Evolutionary conservation across 2,888 invertebrate genomes (phyloP).

Genomic region (Andrena bicolor): DNA sequence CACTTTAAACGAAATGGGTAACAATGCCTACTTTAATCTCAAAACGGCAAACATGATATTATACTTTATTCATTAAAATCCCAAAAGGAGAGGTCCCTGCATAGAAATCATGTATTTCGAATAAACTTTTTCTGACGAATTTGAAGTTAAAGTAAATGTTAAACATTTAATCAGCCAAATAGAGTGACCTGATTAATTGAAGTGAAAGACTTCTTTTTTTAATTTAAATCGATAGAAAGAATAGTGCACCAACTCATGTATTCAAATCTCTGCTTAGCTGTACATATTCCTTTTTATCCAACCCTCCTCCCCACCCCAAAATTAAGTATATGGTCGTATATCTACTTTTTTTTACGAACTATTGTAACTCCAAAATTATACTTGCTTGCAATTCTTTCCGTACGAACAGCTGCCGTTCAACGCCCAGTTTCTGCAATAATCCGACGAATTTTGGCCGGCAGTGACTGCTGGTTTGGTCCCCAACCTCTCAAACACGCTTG

Average conservation of each 20-base stretch:
- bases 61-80: slow-evolving; percentile 12
- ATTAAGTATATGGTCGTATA: background rate
- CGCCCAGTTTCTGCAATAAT: slow-evolving; percentile 92
- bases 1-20: slow-evolving; percentile 24
- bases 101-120: background rate
- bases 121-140: no score
- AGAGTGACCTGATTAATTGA: no score
- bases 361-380: slow-evolving; percentile 37
- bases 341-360: background rate
- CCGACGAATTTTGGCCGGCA: slow-evolving; percentile 86
- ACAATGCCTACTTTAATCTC: slow-evolving; percentile 40
- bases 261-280: no score
- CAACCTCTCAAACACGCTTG: slow-evolving; percentile 93
- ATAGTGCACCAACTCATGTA: background rate
- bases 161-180: no score
- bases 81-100: background rate
- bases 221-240: background rate
- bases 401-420: slow-evolving; percentile 92
- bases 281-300: no score
- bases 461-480: slow-evolving; percentile 90
- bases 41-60: slow-evolving; percentile 14
- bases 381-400: slow-evolving; percentile 91
- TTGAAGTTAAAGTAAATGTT: no score
- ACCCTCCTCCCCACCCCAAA: no score
- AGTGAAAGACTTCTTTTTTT: no score